These are phyloP conservation scores for Caenorhabditis angaria DNA, from an alignment of 2,888 invertebrate genomes.

Conservation along the genomic window DNA sequence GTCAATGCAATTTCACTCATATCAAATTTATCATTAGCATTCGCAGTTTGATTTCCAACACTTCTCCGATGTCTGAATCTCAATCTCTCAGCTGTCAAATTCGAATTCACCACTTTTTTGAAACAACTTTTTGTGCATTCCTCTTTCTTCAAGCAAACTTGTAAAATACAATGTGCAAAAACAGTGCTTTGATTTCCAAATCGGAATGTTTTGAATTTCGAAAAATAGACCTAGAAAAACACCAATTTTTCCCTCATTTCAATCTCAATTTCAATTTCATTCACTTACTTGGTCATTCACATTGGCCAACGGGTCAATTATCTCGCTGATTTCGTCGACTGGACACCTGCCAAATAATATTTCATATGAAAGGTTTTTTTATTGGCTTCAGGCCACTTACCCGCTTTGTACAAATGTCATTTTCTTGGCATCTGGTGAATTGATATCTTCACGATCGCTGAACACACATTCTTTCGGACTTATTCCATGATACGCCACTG, in stretches of 20 bases:
- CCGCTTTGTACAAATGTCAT: slow-evolving; percentile 65
- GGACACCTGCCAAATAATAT: slow-evolving; percentile 62
- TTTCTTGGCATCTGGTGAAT: slow-evolving; percentile 53
- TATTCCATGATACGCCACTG: slow-evolving; percentile 65
- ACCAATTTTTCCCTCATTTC: slow-evolving; percentile 6
- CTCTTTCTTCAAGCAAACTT: slow-evolving; percentile 61
- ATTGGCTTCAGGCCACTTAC: slow-evolving; percentile 33
- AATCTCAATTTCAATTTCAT: not conserved
- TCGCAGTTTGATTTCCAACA: not conserved
- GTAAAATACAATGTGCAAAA: slow-evolving; percentile 66
- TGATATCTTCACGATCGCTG: slow-evolving; percentile 60
- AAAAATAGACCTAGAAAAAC: slow-evolving; percentile 55
- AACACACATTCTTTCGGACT: slow-evolving; percentile 65
- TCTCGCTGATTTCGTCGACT: slow-evolving; percentile 52
- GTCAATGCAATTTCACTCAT: slow-evolving; percentile 25
- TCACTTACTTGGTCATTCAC: slow-evolving; percentile 62
- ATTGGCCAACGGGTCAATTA: slow-evolving; percentile 63
- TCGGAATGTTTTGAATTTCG: slow-evolving; percentile 66
- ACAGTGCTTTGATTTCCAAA: slow-evolving; percentile 65
- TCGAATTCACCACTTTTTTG: slow-evolving; percentile 55
- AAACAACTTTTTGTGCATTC: slow-evolving; percentile 60
- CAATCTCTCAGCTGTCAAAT: slow-evolving; percentile 52
- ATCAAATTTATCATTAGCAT: not conserved
- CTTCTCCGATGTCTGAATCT: slow-evolving; percentile 54
- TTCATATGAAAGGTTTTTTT: slow-evolving; percentile 22